Evolutionary conservation across 2,888 invertebrate genomes (phyloP).

Genomic region (Agrenia bidenticulata): DNA sequence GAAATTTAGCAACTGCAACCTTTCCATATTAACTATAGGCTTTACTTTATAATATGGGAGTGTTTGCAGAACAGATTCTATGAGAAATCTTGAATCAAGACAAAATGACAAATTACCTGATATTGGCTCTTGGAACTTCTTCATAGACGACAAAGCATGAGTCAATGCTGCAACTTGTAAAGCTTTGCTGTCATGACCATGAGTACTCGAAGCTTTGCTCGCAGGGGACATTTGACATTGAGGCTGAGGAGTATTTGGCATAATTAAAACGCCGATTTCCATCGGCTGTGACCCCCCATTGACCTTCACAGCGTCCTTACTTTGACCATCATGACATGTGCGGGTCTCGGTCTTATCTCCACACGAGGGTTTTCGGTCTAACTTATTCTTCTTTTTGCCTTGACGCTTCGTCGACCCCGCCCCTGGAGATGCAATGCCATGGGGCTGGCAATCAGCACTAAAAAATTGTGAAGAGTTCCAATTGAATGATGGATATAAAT

Average conservation of each 20-base stretch:
- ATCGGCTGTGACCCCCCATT: slow-evolving; percentile 7
- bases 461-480: background rate
- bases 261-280: slow-evolving; percentile 14
- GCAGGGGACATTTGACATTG: slow-evolving; percentile 30
- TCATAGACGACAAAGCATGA: slow-evolving; percentile 53
- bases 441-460: slow-evolving; percentile 29
- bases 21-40: background rate
- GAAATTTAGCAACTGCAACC: background rate
- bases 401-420: slow-evolving; percentile 21
- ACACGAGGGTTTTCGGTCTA: slow-evolving; percentile 20
- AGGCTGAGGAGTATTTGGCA: slow-evolving; percentile 20
- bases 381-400: slow-evolving; percentile 28
- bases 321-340: background rate
- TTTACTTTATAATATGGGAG: too few relatives aligned
- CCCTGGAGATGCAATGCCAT: slow-evolving; percentile 18
- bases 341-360: slow-evolving; percentile 23
- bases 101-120: slow-evolving; percentile 31
- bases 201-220: slow-evolving; percentile 25
- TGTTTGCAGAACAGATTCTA: too few relatives aligned
- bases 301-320: slow-evolving; percentile 14
- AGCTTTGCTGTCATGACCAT: slow-evolving; percentile 49
- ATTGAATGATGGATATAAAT: too few relatives aligned
- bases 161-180: slow-evolving; percentile 54
- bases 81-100: too few relatives aligned
- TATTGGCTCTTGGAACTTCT: slow-evolving; percentile 51